Base-by-base conservation (phyloP, 64 coral and sea anemone genomes). In the Actinia equina region DNA sequence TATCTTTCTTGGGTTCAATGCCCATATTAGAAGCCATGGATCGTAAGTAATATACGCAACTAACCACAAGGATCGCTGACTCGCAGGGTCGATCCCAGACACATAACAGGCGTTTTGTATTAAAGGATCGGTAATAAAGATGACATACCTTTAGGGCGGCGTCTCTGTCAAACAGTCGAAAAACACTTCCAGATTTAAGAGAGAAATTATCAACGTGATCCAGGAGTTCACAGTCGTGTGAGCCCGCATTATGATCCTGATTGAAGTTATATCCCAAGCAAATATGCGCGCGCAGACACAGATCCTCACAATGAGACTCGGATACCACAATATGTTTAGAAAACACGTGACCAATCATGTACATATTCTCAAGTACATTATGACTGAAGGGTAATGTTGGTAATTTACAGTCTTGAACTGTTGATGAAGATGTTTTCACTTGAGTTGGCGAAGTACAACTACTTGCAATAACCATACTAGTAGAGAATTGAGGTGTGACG, bases 211-310 rank as follows among this genome's bases (percentile, higher is more conserved):
- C 19, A 22, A 81, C 17, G 78, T 81, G 78, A 81, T 53, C 78
- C 22, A 81, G 78, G 18, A 81, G 41, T 81, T 81, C 44, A 23
- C 78, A 81, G 44, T 81, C 0, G 19, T 81, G 52, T 13, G 8
- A 17, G 44, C 49, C 49, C 46, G 46, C 46, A 51, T 20, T 49
- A 6, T 52, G 17, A n/a, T 49, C 78, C 19, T 49, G 43, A 22
- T 81, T 81, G 49, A 81, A 81, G 49, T 81, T 81, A 49, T 49
- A 81, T 10, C 78, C 78, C 45, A 51, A 20, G 78, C 78, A 81
- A 52, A 37, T 6, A 23, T 81, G 44, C 42, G 78, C 43, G 7
- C 78, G 42, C 78, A 81, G 17, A 81, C 78, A 81, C 17, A 81
- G 22, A 52, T 81, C 78, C 15, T 81, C 78, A 52, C 78, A 81